Evolutionary conservation across 2,797 vertebrate species (phyloP), one percentile per base, ranked within the genome.

Genomic region (Neosilurus mollespiculum): DNA sequence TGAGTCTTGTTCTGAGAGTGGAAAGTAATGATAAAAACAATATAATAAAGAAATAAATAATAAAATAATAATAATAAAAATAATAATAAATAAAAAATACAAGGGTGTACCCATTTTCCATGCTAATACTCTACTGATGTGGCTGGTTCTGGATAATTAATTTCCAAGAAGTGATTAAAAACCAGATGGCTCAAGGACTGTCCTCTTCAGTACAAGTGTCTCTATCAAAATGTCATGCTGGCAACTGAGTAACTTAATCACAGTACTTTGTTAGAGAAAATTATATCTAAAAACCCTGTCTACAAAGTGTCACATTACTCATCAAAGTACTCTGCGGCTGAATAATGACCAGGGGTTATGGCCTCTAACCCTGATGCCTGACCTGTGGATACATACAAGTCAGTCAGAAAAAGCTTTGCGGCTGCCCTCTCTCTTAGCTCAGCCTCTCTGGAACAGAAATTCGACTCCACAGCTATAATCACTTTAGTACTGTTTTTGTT

Each of bases 401-500:
- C 91, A 92, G 92, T 91, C 92, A 83, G 61, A 87, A 66, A 85
- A 87, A 87, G 92, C 92, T 90, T 84, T 81, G 78, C 83, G 87
- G 71, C 86, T 89, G 87, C 64, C 80, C 85, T 90, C 89, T 91
- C 90, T 49, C 89, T 91, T 90, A 91, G 89, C 87, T 87, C 88
- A 89, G 90, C 90, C 91, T 93, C 86, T 89, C 89, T 88, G 87
- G 81, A 93, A 91, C 89, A 91, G 94, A 94, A 95, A 95, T 91
- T 89, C 88, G 89, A 94, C 95, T 94, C 90, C 93, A 89, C 86
- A 72, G 91, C 88, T 92, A 92, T 94, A 94, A 95, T 96, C 94
- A 94, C 93, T 93, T 92, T 93, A 94, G 91, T 92, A 94, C 92
- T 94, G 93, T 94, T 91, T 95, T 95, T 94, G 91, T 96, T 96